A percentile compares a stretch with the other conserved stretches of the same genome.
phyloP scores from a whole-genome alignment of 2,113 vertebrate genomes.

The Tympanuchus pallidicinctus region DNA sequence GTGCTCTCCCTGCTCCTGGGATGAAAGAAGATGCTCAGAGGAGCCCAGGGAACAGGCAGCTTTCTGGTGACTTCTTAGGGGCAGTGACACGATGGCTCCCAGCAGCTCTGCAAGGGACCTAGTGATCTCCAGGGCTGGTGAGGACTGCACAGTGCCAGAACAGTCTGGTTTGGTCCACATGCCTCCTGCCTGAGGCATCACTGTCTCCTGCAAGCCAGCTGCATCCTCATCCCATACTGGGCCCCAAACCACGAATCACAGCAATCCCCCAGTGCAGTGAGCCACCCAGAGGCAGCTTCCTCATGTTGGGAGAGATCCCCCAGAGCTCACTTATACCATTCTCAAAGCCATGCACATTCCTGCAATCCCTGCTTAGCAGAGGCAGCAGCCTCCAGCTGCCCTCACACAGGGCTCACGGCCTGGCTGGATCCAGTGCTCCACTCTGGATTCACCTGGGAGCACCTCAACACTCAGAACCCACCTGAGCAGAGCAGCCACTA shows the following conservation, averaged over 20 bases:
- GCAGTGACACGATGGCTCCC: accelerated
- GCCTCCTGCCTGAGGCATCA: background rate
- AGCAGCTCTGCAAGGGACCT: background rate
- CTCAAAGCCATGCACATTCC: background rate
- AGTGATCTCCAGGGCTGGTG: accelerated
- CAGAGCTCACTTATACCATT: background rate
- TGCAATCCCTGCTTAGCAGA: background rate
- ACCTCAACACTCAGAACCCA: background rate
- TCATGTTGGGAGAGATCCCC: background rate
- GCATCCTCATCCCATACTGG: background rate
- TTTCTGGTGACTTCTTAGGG: background rate
- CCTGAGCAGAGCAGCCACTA: background rate
- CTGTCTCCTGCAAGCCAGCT: background rate
- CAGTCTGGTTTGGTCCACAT: background rate
- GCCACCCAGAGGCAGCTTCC: background rate
- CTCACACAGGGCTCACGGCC: background rate
- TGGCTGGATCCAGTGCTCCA: accelerated
- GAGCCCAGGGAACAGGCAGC: background rate
- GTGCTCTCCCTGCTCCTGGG: accelerated
- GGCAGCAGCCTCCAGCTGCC: background rate
- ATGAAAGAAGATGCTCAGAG: background rate
- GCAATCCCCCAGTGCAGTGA: background rate
- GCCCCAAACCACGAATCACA: constrained; percentile 24
- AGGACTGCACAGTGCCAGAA: background rate
- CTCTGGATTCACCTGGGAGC: background rate